Evolutionary conservation across 92 coral and sea anemone genomes (phyloP).

Genomic region (Heliopora coerulea): DNA sequence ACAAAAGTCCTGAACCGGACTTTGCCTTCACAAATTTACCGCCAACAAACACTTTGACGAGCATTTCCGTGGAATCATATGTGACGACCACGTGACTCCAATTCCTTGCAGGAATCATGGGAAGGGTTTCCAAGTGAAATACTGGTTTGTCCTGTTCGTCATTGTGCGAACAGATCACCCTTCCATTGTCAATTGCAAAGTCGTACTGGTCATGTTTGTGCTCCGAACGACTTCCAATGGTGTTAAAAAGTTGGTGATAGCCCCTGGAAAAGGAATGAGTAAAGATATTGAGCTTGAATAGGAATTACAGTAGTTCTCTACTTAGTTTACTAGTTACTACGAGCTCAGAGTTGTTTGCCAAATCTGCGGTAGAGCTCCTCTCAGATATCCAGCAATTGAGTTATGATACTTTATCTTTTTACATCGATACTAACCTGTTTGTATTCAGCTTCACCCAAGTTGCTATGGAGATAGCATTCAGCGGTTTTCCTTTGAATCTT

Average conservation of each 20-base stretch:
- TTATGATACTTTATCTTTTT: too few species aligned
- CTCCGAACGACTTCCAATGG: constrained; percentile 90
- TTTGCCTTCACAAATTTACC: constrained; percentile 72
- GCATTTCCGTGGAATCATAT: constrained; percentile 73
- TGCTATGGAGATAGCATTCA: constrained; percentile 83
- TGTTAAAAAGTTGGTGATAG: constrained; percentile 85
- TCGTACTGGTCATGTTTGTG: constrained; percentile 97
- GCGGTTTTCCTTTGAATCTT: constrained; percentile 78
- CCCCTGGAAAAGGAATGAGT: constrained; percentile 74
- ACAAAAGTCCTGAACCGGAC: constrained; percentile 87
- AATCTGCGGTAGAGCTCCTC: too few species aligned
- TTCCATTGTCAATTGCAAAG: constrained; percentile 88
- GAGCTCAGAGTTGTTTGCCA: too few species aligned
- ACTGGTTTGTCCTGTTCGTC: constrained; percentile 87
- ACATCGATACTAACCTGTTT: constrained; percentile 65
- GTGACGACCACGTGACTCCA: constrained; percentile 89
- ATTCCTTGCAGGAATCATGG: constrained; percentile 85
- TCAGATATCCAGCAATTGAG: too few species aligned
- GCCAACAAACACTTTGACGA: constrained; percentile 83
- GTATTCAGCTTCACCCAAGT: constrained; percentile 83
- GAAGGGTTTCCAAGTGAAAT: constrained; percentile 76
- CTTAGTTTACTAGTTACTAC: too few species aligned
- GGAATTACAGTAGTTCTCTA: too few species aligned
- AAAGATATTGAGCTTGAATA: too few species aligned
- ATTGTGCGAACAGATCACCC: constrained; percentile 93